Evolutionary conservation across 2,113 vertebrate genomes (phyloP).

Genomic region (Eolophus roseicapilla): DNA sequence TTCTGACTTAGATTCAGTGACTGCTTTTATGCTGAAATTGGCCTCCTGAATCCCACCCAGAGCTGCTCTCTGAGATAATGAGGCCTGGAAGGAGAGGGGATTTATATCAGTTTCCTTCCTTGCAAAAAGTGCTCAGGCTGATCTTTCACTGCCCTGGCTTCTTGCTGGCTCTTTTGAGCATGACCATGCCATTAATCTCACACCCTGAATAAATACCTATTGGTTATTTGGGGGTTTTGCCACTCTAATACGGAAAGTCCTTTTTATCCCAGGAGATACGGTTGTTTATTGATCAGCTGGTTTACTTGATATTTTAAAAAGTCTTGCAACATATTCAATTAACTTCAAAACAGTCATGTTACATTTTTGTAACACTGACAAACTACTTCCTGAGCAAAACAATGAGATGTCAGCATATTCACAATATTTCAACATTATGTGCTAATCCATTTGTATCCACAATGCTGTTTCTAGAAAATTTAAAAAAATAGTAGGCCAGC

Average conservation of each 20-base stretch:
- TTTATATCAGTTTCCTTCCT: background rate
- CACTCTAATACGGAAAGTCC: background rate
- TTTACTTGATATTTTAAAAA: background rate
- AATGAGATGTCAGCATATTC: slow-evolving; percentile 61
- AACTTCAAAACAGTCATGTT: slow-evolving; percentile 5
- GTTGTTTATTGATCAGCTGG: background rate
- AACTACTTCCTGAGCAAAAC: slow-evolving; percentile 61
- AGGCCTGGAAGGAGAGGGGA: background rate
- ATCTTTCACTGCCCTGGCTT: background rate
- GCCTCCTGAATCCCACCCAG: background rate
- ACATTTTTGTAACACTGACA: slow-evolving; percentile 25
- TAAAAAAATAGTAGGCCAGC: background rate
- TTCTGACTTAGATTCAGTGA: background rate
- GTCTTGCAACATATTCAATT: slow-evolving; percentile 14
- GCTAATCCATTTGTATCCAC: slow-evolving; percentile 37
- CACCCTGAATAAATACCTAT: background rate
- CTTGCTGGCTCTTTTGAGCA: background rate
- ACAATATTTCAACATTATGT: slow-evolving; percentile 43
- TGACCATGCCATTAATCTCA: background rate
- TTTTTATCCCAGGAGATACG: background rate
- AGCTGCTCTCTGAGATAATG: background rate
- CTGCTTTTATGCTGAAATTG: background rate
- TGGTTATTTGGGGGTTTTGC: background rate
- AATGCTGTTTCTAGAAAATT: slow-evolving; percentile 3
- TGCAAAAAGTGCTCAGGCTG: background rate